Conservation (phyloP, 1,140 invertebrate genomes). For the Formica selysi region DNA sequence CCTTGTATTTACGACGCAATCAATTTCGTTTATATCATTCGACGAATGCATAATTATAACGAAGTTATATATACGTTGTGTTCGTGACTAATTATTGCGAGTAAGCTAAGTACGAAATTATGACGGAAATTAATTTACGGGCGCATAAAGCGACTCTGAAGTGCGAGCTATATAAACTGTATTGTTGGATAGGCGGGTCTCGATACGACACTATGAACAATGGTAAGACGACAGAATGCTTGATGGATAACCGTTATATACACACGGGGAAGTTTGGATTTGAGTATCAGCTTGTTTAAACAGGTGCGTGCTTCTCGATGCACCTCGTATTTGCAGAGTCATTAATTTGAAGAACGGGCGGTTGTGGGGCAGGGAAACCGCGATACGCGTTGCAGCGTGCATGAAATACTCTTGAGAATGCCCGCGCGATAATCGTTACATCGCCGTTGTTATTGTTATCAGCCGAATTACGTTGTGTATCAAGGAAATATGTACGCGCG, state of each 20-base stretch:
- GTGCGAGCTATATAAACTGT: not conserved
- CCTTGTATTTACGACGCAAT: not conserved
- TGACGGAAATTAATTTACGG: conserved; percentile 1
- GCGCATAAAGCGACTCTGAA: not conserved
- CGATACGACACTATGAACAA: not conserved
- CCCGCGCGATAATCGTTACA: conserved; percentile 25
- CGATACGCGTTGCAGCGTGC: not conserved
- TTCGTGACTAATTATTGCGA: not conserved
- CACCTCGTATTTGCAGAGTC: conserved; percentile 53
- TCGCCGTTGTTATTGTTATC: conserved; percentile 13
- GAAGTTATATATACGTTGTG: not conserved
- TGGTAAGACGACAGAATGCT: conserved; percentile 41
- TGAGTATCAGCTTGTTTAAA: conserved; percentile 54
- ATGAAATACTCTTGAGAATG: conserved; percentile 8
- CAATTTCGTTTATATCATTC: not conserved
- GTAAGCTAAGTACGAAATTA: not conserved
- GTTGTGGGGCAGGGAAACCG: not conserved
- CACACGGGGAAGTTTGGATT: conserved; percentile 46
- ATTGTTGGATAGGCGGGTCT: conserved; percentile 14
- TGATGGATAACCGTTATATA: conserved; percentile 45
- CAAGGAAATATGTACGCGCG: not conserved
- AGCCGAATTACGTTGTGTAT: not conserved
- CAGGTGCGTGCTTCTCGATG: conserved; percentile 46
- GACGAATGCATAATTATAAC: not conserved
- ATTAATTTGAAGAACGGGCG: conserved; percentile 43